A percentile compares a stretch with the other conserved stretches of the same genome.
Conservation (phyloP, 2,797 vertebrate species). For the Bucorvus abyssinicus region DNA sequence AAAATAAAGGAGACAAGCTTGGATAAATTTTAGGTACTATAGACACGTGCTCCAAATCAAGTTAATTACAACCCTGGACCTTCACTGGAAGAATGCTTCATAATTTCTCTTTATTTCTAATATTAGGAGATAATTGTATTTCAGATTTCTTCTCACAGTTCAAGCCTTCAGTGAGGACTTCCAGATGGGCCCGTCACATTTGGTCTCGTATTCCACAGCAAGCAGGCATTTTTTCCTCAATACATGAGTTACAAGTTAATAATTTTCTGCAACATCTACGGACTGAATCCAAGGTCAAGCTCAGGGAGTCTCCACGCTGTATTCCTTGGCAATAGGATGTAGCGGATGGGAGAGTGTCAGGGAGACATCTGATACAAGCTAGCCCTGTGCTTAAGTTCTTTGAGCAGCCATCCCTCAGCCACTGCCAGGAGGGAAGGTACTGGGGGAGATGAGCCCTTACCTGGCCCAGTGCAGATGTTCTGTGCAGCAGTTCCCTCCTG, state of each 20-base stretch:
- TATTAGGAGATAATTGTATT: neutral
- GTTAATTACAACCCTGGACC: neutral
- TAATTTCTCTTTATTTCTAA: neutral
- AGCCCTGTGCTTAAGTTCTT: neutral
- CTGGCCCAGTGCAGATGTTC: neutral
- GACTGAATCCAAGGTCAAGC: neutral
- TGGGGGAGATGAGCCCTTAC: rapidly evolving
- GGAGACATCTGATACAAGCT: neutral
- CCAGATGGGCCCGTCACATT: neutral
- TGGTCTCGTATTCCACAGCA: neutral
- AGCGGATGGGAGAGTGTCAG: neutral
- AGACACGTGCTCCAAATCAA: neutral
- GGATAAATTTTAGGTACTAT: neutral
- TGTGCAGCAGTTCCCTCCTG: neutral
- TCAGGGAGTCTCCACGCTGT: neutral
- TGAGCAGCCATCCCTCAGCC: rapidly evolving
- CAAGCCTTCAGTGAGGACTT: neutral
- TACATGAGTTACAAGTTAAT: neutral
- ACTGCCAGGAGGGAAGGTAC: neutral
- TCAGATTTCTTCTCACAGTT: neutral
- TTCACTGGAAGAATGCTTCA: neutral
- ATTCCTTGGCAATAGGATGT: neutral
- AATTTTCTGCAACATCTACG: neutral
- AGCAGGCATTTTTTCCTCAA: neutral
- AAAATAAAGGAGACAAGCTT: neutral